Conservation (phyloP, 1,140 invertebrate species). For the Drosophila tani region DNA sequence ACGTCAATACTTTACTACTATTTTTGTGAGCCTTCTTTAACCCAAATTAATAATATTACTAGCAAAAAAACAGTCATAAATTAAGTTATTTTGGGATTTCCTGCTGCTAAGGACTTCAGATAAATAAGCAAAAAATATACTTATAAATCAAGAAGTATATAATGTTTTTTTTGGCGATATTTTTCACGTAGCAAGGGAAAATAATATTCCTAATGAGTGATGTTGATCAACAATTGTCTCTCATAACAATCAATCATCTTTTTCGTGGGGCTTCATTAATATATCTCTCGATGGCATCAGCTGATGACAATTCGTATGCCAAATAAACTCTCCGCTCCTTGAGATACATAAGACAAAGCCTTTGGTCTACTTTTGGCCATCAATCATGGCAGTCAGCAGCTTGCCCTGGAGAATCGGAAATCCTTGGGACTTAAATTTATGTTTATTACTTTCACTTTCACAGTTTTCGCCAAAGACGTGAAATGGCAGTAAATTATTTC, state of each 20-base stretch:
- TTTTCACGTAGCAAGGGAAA: no score
- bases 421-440: conserved; percentile 65
- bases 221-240: conserved; percentile 39
- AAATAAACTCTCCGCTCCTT: conserved; percentile 34
- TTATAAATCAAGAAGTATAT: background rate
- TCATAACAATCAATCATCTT: conserved; percentile 57
- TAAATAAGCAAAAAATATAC: background rate
- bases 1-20: background rate
- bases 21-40: background rate
- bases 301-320: conserved; percentile 63
- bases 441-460: conserved; percentile 59
- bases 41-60: no score
- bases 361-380: conserved; percentile 44
- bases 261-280: conserved; percentile 61
- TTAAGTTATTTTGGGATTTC: background rate
- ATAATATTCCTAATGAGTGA: conserved; percentile 20
- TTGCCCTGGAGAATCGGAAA: conserved; percentile 45
- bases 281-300: conserved; percentile 55
- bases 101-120: background rate
- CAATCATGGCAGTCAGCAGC: conserved; percentile 63
- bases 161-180: background rate
- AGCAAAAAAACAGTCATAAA: background rate
- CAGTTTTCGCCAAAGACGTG: conserved; percentile 8
- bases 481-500: conserved; percentile 67
- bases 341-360: conserved; percentile 57